Conservation (phyloP, 2,113 vertebrate genomes). For the Lepidothrix coronata region DNA sequence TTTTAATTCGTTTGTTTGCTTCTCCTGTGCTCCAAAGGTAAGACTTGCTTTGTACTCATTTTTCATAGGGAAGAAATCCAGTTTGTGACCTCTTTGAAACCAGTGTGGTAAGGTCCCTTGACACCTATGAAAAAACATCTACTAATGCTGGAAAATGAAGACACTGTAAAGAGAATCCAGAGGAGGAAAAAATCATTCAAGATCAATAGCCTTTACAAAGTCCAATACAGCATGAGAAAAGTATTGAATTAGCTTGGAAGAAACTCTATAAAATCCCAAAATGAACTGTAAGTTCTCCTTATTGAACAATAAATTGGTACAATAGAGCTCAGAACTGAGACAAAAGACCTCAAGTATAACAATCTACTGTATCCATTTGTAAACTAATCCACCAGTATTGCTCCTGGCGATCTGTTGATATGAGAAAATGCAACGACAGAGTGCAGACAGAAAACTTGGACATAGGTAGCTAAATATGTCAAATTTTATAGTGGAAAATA, state of each 20-base stretch:
- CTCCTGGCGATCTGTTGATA: neutral
- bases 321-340: slow-evolving; percentile 6
- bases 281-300: slow-evolving; percentile 14
- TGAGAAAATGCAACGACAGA: neutral
- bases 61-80: neutral
- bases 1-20: neutral
- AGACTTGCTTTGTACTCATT: neutral
- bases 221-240: slow-evolving; percentile 24
- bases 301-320: slow-evolving; percentile 16
- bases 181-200: neutral
- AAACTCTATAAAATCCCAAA: slow-evolving; percentile 32
- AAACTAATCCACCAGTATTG: neutral
- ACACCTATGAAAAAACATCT: neutral
- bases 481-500: neutral
- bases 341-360: neutral
- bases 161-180: neutral
- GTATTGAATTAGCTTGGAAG: slow-evolving; percentile 46
- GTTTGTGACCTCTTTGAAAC: neutral
- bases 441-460: neutral
- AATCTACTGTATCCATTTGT: neutral
- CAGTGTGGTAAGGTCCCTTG: neutral
- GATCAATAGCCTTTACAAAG: slow-evolving; percentile 9
- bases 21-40: neutral
- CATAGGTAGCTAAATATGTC: neutral
- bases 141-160: neutral